Evolutionary conservation across 2,888 invertebrate species (phyloP).

Genomic region (Branchipolynoe longqiensis): DNA sequence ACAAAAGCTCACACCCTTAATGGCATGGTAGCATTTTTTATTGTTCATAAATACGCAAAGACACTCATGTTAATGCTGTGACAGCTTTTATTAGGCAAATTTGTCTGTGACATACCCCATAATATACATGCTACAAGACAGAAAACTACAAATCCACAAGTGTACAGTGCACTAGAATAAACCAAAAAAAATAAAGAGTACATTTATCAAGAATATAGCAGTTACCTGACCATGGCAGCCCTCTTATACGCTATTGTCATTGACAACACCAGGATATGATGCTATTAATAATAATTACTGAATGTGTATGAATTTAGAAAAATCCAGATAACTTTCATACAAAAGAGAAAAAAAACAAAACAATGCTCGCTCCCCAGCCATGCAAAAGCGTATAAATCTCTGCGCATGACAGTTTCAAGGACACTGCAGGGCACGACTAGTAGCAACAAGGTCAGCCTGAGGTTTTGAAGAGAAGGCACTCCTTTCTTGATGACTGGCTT

Average conservation of each 20-base stretch:
- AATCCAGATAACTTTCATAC: neutral
- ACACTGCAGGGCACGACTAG: slow-evolving; percentile 11
- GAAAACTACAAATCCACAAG: slow-evolving; percentile 43
- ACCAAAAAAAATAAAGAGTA: slow-evolving; percentile 33
- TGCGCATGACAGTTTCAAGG: neutral
- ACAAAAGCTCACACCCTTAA: too few species aligned
- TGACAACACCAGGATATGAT: slow-evolving; percentile 2
- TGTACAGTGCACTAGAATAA: slow-evolving; percentile 47
- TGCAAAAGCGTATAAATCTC: slow-evolving; percentile 13
- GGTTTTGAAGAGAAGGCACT: slow-evolving; percentile 29
- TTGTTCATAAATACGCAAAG: too few species aligned
- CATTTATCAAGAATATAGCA: slow-evolving; percentile 47
- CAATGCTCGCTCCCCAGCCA: too few species aligned
- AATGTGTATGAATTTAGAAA: neutral
- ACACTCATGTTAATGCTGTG: too few species aligned
- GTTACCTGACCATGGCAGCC: slow-evolving; percentile 34
- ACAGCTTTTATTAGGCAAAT: slow-evolving; percentile 49
- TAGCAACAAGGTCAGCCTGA: slow-evolving; percentile 7
- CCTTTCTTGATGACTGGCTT: too few species aligned
- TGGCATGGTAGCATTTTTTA: too few species aligned
- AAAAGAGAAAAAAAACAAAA: too few species aligned
- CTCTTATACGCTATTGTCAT: neutral
- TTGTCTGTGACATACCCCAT: slow-evolving; percentile 33
- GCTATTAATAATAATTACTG: neutral
- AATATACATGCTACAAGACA: slow-evolving; percentile 43